Percentiles rank a stretch among this genome's conserved stretches.
These are phyloP conservation scores for Colaptes auratus DNA, from an alignment of 2,113 vertebrate genomes.

Conservation along the genomic window DNA sequence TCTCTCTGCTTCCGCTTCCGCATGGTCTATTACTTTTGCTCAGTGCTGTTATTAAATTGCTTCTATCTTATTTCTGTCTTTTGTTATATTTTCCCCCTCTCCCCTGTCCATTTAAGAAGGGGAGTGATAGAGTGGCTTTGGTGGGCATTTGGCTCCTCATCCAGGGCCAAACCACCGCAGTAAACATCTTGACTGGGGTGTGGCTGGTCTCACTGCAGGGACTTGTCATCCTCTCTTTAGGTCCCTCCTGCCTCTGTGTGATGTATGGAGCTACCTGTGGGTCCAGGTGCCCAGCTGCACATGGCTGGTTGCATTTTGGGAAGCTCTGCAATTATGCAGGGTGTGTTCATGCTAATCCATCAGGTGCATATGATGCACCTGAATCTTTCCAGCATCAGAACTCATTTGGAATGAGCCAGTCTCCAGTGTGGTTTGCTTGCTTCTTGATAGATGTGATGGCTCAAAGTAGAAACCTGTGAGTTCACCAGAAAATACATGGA, in stretches of 20 bases:
- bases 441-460: background rate
- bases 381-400: background rate
- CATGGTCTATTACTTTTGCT: no score
- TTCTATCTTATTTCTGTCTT: no score
- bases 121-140: no score
- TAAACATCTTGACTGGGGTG: fast-evolving
- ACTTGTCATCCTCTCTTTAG: background rate
- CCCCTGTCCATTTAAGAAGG: no score
- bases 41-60: no score
- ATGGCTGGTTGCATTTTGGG: fast-evolving
- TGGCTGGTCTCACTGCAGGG: background rate
- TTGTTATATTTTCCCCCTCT: no score
- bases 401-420: background rate
- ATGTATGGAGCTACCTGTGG: fast-evolving
- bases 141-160: no score
- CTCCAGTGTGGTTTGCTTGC: fast-evolving
- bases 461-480: background rate
- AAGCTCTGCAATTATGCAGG: background rate
- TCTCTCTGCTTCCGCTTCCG: no score
- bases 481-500: background rate
- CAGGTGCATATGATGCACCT: no score
- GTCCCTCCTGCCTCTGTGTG: background rate
- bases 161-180: no score
- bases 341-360: fast-evolving
- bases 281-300: fast-evolving